Percentiles rank a stretch among this genome's conserved stretches.
Evolutionary conservation across 2,888 invertebrate genomes (phyloP).

Genomic region (Lathronympha strigana): DNA sequence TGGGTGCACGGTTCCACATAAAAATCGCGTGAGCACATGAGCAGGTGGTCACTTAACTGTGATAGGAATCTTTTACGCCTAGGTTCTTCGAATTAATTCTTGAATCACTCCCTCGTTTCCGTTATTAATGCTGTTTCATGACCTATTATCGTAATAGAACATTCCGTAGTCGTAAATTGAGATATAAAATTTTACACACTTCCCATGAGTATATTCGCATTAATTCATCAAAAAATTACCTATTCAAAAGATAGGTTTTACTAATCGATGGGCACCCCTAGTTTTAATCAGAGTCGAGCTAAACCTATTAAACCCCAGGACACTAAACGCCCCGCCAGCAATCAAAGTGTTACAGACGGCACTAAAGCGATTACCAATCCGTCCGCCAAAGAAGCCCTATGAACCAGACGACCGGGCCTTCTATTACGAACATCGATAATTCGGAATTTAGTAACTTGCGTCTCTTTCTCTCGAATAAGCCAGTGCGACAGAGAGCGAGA

Average conservation of each 20-base stretch:
- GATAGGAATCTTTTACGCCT: conserved; percentile 21
- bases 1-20: background rate
- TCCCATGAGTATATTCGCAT: background rate
- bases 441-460: no score
- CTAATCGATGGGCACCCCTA: background rate
- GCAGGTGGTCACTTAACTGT: conserved; percentile 23
- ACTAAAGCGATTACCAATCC: conserved; percentile 31
- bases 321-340: background rate
- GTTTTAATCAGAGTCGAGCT: conserved; percentile 18
- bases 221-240: no score
- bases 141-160: background rate
- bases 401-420: no score
- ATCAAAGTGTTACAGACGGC: conserved; percentile 20
- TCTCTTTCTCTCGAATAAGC: no score
- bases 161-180: background rate
- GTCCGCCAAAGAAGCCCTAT: conserved; percentile 31
- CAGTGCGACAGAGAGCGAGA: no score
- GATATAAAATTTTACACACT: background rate
- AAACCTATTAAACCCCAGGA: conserved; percentile 6
- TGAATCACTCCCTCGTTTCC: conserved; percentile 13
- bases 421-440: no score
- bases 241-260: background rate
- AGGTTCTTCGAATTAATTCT: conserved; percentile 25
- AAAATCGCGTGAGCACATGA: conserved; percentile 22
- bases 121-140: conserved; percentile 4